Evolutionary conservation across 2,113 vertebrate species (phyloP).

Genomic region (Lepisosteus osseus): DNA sequence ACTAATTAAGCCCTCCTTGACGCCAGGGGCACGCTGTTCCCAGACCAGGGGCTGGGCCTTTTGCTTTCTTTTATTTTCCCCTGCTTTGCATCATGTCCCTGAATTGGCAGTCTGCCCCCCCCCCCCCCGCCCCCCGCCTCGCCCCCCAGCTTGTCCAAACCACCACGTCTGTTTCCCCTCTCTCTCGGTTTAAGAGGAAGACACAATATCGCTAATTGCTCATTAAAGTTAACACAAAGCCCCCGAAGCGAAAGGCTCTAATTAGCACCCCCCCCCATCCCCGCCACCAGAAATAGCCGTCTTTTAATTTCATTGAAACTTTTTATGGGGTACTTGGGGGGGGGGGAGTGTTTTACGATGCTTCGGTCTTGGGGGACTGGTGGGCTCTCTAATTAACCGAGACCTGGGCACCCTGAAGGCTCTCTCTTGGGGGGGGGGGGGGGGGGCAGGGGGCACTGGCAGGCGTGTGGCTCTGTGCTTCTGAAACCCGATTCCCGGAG

Average conservation of each 20-base stretch:
- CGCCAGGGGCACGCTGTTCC: not conserved
- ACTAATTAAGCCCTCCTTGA: too few species aligned
- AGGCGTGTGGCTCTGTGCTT: too few species aligned
- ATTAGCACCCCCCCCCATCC: conserved; percentile 52
- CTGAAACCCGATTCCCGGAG: too few species aligned
- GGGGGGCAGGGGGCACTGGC: too few species aligned
- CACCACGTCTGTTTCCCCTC: conserved; percentile 19
- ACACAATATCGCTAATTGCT: conserved; percentile 61
- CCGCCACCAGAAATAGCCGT: too few species aligned
- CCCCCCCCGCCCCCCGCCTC: conserved; percentile 38
- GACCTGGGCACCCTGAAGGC: too few species aligned
- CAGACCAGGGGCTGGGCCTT: not conserved
- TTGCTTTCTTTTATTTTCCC: not conserved
- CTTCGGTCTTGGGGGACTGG: too few species aligned
- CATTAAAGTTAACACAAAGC: conserved; percentile 62
- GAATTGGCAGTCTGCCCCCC: conserved; percentile 7
- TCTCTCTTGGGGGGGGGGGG: too few species aligned
- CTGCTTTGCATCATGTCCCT: not conserved
- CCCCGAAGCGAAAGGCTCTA: conserved; percentile 51
- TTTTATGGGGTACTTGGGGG: conserved; percentile 22
- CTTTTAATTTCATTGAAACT: too few species aligned
- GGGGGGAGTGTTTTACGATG: conserved; percentile 38
- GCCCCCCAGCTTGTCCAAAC: conserved; percentile 18
- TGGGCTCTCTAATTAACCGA: too few species aligned
- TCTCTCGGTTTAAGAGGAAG: conserved; percentile 39